A percentile compares a stretch with the other conserved stretches of the same genome.
These are phyloP conservation scores for Hydropsyche betteni DNA, from an alignment of 2,888 invertebrate genomes.

Conservation along the genomic window DNA sequence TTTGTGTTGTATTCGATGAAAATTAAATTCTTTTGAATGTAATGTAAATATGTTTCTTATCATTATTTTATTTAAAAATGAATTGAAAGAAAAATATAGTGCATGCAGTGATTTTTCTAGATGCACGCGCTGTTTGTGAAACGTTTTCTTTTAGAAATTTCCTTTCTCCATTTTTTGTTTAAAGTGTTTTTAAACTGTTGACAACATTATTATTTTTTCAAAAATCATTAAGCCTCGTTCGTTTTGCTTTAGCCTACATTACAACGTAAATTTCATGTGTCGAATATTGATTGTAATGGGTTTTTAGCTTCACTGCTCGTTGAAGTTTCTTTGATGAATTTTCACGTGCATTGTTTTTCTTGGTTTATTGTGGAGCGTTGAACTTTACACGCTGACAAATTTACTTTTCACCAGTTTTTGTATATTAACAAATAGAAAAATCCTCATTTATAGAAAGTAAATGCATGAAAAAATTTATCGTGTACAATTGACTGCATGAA, in stretches of 20 bases:
- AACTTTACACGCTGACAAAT: constrained; percentile 25
- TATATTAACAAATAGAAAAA: neutral
- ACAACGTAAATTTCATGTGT: neutral
- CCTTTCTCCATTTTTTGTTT: constrained; percentile 13
- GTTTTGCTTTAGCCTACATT: neutral
- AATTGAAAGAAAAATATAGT: too few relatives aligned
- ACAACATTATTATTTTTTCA: too few relatives aligned
- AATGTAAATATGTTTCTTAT: too few relatives aligned
- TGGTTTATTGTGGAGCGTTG: constrained; percentile 4
- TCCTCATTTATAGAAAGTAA: too few relatives aligned
- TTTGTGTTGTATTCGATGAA: constrained; percentile 54
- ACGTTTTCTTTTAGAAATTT: constrained; percentile 5
- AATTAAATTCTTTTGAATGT: too few relatives aligned
- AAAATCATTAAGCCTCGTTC: neutral
- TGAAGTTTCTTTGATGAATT: constrained; percentile 20
- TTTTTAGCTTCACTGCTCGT: constrained; percentile 10
- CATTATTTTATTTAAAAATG: too few relatives aligned
- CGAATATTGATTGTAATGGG: neutral
- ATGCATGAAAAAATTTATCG: too few relatives aligned
- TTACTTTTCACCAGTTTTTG: constrained; percentile 21
- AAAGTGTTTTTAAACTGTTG: too few relatives aligned
- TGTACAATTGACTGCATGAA: too few relatives aligned
- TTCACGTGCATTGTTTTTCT: constrained; percentile 8
- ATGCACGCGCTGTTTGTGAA: neutral
- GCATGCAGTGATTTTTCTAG: neutral